Evolutionary conservation across 2,113 vertebrate genomes (phyloP).

Genomic region (sheep (Ovis aries)): ARS-UI_Ramb_v3.0 NC_056057.1:85045001-85045500

Average conservation of each 20-base stretch:
- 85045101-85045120: no score
- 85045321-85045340: no score
- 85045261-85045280: no score
- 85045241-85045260: no score
- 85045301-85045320: no score
- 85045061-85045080: not conserved
- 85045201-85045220: no score
- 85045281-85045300: no score
- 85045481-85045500: not conserved
- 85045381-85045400: not conserved
- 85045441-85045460: not conserved
- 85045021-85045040: fast-evolving
- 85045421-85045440: not conserved
- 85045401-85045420: not conserved
- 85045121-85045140: no score
- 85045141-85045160: no score
- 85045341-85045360: not conserved
- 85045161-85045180: no score
- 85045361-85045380: not conserved
- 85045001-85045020: not conserved
- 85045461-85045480: not conserved
- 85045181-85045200: no score
- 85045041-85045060: not conserved
- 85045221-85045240: no score
- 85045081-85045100: not conserved